Evolutionary conservation across 2,888 invertebrate species (phyloP).

Genomic region (Brenthis hecate): DNA sequence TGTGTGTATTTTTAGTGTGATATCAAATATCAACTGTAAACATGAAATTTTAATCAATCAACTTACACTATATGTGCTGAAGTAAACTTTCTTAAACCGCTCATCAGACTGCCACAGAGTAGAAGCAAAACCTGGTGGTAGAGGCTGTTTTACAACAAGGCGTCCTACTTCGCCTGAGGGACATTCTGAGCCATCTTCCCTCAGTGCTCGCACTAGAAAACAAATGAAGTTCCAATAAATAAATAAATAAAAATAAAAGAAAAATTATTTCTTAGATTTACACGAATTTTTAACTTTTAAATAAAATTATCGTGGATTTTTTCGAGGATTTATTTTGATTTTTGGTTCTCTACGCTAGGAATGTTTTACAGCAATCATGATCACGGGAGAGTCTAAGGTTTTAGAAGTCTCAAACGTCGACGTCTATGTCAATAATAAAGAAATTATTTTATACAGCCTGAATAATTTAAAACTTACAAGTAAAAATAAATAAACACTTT

Average conservation of each 20-base stretch:
- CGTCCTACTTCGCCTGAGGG: slow-evolving; percentile 89
- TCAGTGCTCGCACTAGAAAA: slow-evolving; percentile 59
- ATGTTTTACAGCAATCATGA: too few relatives aligned
- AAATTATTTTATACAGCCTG: neutral
- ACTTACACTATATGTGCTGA: slow-evolving; percentile 90
- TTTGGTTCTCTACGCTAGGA: too few relatives aligned
- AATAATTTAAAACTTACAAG: too few relatives aligned
- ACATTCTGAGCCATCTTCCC: slow-evolving; percentile 86
- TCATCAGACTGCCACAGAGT: slow-evolving; percentile 92
- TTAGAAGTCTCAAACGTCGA: too few relatives aligned
- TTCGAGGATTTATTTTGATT: too few relatives aligned
- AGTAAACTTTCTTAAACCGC: slow-evolving; percentile 91
- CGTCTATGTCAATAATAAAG: neutral
- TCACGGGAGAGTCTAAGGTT: too few relatives aligned
- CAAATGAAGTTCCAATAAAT: neutral
- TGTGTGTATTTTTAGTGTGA: too few relatives aligned
- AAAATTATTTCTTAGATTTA: too few relatives aligned
- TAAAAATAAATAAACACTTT: slow-evolving; percentile 26
- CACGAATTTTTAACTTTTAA: too few relatives aligned
- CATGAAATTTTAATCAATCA: neutral
- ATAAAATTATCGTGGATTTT: too few relatives aligned
- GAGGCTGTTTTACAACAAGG: slow-evolving; percentile 91
- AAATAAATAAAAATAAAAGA: neutral
- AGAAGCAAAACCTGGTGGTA: slow-evolving; percentile 94
- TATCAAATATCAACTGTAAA: neutral